Evolutionary conservation across 2,888 invertebrate species (phyloP).

Genomic region (Apodemia mormo): DNA sequence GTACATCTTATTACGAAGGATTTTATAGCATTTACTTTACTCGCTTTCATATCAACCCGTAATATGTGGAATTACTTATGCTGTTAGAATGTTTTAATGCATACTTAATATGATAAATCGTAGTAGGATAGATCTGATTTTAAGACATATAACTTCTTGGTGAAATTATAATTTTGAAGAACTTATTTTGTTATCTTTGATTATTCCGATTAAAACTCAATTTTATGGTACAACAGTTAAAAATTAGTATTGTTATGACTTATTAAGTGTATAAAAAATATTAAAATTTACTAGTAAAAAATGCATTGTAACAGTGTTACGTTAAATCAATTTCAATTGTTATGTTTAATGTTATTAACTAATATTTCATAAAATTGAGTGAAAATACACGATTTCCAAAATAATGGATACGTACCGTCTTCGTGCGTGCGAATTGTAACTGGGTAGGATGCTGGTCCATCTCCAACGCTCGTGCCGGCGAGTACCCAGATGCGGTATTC

Average conservation of each 20-base stretch:
- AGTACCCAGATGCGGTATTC: slow-evolving; percentile 98
- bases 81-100: slow-evolving; percentile 1
- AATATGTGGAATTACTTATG: not conserved
- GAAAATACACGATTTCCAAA: not conserved
- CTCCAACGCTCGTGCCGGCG: slow-evolving; percentile 97
- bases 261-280: not conserved
- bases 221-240: slow-evolving; percentile 25
- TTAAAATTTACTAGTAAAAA: not conserved
- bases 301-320: not conserved
- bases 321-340: not conserved
- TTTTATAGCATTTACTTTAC: slow-evolving; percentile 30
- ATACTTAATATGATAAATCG: not conserved
- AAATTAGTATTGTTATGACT: not conserved
- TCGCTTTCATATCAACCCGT: slow-evolving; percentile 32
- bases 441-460: slow-evolving; percentile 96
- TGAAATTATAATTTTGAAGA: not conserved
- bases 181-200: not conserved
- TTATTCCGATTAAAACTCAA: slow-evolving; percentile 22
- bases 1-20: slow-evolving; percentile 26
- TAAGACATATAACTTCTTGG: not conserved
- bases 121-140: not conserved
- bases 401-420: slow-evolving; percentile 94
- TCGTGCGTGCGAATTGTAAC: slow-evolving; percentile 97
- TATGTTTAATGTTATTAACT: not conserved
- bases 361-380: slow-evolving; percentile 30